Conservation (phyloP, 2,797 vertebrate genomes). For the Melanotaenia boesemani region DNA sequence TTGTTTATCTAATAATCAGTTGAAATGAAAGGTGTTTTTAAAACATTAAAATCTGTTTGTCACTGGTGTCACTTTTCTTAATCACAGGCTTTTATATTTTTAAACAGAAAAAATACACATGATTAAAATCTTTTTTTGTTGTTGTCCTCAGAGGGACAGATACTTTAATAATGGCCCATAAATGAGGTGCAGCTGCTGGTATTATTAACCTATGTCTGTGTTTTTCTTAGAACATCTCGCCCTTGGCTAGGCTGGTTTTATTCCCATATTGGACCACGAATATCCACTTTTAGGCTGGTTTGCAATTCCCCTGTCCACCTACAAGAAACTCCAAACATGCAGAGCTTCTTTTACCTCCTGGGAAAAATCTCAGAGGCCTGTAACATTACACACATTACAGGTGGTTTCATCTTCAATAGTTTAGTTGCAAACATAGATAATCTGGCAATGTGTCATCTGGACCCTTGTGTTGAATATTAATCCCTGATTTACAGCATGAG, state of each 20-base stretch:
- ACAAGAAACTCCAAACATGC: not conserved
- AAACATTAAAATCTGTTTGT: too few species aligned
- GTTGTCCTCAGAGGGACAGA: not conserved
- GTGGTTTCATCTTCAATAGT: not conserved
- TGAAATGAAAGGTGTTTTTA: too few species aligned
- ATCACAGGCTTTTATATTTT: too few species aligned
- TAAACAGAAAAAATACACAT: not conserved
- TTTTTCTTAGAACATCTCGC: too few species aligned
- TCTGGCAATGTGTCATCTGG: not conserved
- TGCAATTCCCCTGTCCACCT: not conserved
- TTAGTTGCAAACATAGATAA: too few species aligned
- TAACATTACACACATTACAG: not conserved
- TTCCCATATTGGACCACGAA: not conserved
- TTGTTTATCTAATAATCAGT: too few species aligned
- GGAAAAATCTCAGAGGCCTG: not conserved
- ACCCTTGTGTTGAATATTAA: not conserved
- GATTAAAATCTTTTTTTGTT: not conserved
- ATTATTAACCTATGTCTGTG: too few species aligned
- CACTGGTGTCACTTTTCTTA: too few species aligned
- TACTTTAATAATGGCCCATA: too few species aligned
- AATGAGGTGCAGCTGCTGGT: not conserved
- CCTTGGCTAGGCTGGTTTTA: too few species aligned
- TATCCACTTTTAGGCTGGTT: not conserved
- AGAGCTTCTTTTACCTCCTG: not conserved
- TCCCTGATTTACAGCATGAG: not conserved